phyloP scores from a whole-genome alignment of 2,113 vertebrate species.

The Poicephalus meyeri region DNA sequence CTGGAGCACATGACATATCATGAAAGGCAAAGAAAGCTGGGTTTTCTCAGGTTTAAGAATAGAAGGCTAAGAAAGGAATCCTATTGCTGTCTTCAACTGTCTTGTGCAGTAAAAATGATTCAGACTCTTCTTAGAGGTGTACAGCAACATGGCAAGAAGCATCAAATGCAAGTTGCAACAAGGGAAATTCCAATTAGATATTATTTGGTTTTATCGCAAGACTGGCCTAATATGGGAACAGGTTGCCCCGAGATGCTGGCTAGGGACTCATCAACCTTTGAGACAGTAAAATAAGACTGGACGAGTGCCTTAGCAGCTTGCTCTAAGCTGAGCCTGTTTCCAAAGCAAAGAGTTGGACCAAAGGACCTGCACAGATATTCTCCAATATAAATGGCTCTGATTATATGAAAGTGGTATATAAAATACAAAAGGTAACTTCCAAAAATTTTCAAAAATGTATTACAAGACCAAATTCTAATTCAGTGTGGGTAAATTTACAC shows the following conservation, averaged over 20 bases:
- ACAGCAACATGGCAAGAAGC: background rate
- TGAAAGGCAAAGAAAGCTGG: background rate
- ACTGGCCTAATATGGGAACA: background rate
- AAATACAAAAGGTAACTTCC: background rate
- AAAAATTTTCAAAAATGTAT: background rate
- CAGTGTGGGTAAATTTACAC: background rate
- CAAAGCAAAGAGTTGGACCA: background rate
- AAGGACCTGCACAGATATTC: background rate
- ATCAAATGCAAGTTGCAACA: background rate
- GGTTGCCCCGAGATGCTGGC: background rate
- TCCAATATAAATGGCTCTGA: background rate
- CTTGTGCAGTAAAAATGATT: rapidly evolving
- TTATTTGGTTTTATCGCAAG: background rate
- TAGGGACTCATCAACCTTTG: background rate
- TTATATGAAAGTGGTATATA: background rate
- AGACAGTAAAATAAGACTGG: background rate
- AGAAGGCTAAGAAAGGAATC: background rate
- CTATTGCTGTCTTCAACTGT: background rate
- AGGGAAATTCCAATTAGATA: background rate
- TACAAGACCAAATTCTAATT: background rate
- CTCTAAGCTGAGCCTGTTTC: background rate
- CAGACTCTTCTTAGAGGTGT: background rate
- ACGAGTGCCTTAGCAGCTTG: background rate
- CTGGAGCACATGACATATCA: background rate
- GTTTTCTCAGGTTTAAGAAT: background rate